Evolutionary conservation across 2,888 invertebrate species (phyloP).

Genomic region (Mylabris sibirica): DNA sequence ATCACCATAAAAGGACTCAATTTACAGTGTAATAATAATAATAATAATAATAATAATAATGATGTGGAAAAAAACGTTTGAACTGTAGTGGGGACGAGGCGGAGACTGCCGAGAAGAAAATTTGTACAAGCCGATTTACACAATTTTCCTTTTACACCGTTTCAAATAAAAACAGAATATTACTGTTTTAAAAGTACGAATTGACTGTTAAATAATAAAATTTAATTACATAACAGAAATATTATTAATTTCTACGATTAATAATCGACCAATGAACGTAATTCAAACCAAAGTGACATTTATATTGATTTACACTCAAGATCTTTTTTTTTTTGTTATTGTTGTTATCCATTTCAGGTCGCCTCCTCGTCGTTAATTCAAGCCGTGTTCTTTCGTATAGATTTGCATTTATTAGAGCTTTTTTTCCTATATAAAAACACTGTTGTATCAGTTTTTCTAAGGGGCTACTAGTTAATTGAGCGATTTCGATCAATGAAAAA

Average conservation of each 20-base stretch:
- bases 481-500: constrained; percentile 32
- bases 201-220: constrained; percentile 1
- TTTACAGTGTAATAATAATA: constrained; percentile 37
- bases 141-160: constrained; percentile 21
- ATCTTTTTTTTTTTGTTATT: not conserved
- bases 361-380: too few species aligned
- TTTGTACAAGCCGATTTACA: constrained; percentile 34
- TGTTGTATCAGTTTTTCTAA: not conserved
- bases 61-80: too few species aligned
- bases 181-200: constrained; percentile 22
- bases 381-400: too few species aligned
- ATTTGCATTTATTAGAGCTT: too few species aligned
- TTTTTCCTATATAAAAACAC: not conserved
- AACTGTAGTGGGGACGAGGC: too few species aligned
- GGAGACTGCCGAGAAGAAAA: too few species aligned
- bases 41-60: too few species aligned
- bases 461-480: constrained; percentile 28
- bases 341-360: not conserved
- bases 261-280: not conserved
- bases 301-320: not conserved
- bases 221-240: not conserved
- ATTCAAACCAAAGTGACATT: not conserved
- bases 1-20: constrained; percentile 38
- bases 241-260: not conserved
- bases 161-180: too few species aligned